phyloP scores from a whole-genome alignment of 2,113 vertebrate species.

The Vulpes lagopus region DNA sequence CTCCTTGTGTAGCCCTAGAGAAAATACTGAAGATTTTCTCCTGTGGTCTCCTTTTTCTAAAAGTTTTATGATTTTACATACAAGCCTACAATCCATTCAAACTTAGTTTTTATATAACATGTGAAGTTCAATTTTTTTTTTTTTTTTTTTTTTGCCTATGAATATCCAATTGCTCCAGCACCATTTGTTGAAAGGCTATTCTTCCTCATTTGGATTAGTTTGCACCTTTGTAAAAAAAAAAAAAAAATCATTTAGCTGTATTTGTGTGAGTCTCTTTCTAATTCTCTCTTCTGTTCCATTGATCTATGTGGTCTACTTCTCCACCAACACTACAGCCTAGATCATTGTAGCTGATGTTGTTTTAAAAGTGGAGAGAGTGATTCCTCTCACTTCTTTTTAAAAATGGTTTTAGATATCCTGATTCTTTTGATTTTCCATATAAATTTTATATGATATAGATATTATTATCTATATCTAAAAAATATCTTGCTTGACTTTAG shows the following conservation, averaged over 20 bases:
- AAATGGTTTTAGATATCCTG: neutral
- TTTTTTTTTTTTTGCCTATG: neutral
- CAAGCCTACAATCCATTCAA: neutral
- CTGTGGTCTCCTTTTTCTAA: neutral
- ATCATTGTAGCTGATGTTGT: neutral
- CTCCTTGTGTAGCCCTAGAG: neutral
- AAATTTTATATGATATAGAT: neutral
- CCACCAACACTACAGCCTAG: neutral
- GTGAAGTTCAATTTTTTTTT: neutral
- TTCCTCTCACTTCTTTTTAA: neutral
- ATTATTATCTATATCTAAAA: neutral
- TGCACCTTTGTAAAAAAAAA: neutral
- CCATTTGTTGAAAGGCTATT: neutral
- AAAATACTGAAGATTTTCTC: neutral
- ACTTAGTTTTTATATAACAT: neutral
- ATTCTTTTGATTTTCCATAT: neutral
- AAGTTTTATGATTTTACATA: neutral
- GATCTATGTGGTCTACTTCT: neutral
- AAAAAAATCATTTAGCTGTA: neutral
- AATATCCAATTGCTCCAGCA: neutral
- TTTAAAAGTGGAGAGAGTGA: neutral
- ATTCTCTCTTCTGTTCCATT: neutral
- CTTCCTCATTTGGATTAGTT: neutral
- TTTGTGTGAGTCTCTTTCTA: neutral
- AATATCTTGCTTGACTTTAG: conserved; percentile 5